Evolutionary conservation across 2,888 invertebrate genomes (phyloP).

Genomic region (Sialis fuliginosa): DNA sequence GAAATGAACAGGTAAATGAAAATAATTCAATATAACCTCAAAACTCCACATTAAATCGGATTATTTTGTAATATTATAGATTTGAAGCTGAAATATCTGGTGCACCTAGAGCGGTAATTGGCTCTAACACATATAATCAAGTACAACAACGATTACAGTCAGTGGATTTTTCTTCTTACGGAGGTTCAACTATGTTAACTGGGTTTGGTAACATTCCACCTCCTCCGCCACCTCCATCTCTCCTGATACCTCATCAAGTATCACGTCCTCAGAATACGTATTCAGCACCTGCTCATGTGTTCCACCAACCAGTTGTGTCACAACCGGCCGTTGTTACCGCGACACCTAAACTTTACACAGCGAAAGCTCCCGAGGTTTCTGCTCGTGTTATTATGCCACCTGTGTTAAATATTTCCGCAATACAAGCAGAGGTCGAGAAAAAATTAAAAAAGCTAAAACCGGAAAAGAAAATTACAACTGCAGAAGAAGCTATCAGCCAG

Average conservation of each 20-base stretch:
- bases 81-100: slow-evolving; percentile 80
- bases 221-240: slow-evolving; percentile 42
- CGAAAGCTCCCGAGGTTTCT: slow-evolving; percentile 25
- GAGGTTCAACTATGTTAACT: slow-evolving; percentile 16
- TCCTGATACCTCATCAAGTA: slow-evolving; percentile 56
- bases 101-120: slow-evolving; percentile 47
- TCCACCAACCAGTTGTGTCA: slow-evolving; percentile 19
- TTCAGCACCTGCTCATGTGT: slow-evolving; percentile 18
- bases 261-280: slow-evolving; percentile 25
- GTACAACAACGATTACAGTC: slow-evolving; percentile 49
- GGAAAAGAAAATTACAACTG: slow-evolving; percentile 43
- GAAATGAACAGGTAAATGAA: slow-evolving; percentile 70
- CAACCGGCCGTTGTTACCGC: slow-evolving; percentile 49
- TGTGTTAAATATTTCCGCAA: slow-evolving; percentile 30
- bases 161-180: slow-evolving; percentile 11
- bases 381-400: slow-evolving; percentile 17
- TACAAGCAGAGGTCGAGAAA: slow-evolving; percentile 36
- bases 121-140: slow-evolving; percentile 51
- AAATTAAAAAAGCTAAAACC: slow-evolving; percentile 43
- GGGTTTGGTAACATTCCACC: slow-evolving; percentile 42
- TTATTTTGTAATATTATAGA: slow-evolving; percentile 26
- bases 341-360: slow-evolving; percentile 49
- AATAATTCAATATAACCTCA: slow-evolving; percentile 4
- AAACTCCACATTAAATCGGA: slow-evolving; percentile 2
- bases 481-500: slow-evolving; percentile 44